Percentiles rank a stretch among this genome's conserved stretches.
These are phyloP conservation scores for Sciurus carolinensis DNA, from an alignment of 2,797 vertebrate genomes.

Conservation along the genomic window DNA sequence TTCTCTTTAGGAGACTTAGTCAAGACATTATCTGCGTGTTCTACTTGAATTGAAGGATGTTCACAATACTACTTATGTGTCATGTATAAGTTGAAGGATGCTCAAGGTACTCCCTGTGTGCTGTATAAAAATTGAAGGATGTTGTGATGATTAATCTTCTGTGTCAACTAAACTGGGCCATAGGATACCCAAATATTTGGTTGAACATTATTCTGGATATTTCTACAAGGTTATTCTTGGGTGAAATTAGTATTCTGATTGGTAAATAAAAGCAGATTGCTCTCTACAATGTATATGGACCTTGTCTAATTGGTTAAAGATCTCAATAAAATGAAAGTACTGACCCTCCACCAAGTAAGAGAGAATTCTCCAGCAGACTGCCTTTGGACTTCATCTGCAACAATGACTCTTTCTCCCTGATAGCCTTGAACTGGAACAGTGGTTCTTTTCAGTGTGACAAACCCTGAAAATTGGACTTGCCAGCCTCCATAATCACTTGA, in stretches of 20 bases:
- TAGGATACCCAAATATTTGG: neutral
- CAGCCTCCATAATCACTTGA: neutral
- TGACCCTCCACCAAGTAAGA: neutral
- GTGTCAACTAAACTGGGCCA: neutral
- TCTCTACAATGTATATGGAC: neutral
- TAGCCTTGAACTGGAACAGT: neutral
- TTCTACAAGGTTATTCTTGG: neutral
- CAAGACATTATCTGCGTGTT: slow-evolving; percentile 9
- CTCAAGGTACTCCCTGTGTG: neutral
- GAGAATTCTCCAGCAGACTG: neutral
- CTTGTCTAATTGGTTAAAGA: neutral
- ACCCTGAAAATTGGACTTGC: neutral
- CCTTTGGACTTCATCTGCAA: neutral
- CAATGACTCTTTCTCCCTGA: neutral
- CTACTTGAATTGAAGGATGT: neutral
- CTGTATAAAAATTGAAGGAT: neutral
- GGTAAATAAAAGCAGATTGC: neutral
- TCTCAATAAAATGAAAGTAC: neutral
- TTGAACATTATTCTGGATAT: neutral
- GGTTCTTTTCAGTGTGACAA: neutral
- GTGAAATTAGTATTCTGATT: slow-evolving; percentile 20
- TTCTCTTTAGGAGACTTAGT: neutral
- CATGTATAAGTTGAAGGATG: neutral
- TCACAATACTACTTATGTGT: neutral
- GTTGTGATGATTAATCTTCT: neutral